Evolutionary conservation across 2,888 invertebrate species (phyloP), one percentile per base, ranked within the genome.

Genomic region (Troglohyphantes excavatus): DNA sequence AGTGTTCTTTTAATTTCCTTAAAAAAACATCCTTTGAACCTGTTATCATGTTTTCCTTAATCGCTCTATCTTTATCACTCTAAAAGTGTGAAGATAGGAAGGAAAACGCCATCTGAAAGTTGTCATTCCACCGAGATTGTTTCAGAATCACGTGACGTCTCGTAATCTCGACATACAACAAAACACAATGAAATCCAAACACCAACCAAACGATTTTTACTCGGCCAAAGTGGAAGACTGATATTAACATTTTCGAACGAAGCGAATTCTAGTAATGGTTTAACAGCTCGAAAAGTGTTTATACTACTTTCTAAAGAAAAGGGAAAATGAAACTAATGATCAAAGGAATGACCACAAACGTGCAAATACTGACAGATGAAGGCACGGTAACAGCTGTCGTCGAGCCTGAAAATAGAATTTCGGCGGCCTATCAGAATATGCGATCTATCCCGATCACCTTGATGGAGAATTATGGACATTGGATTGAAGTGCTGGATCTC

Each of bases 371-470:
- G n/a, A 70, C 68, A 0, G 63, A 70, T 0, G 88, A 88, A 13
- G 75, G 73, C 9, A 61, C n/a, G 11, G 26, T 68, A 7, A 59
- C 59, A 23, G 53, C 70, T n/a, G 53, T 78, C 29, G 70, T 84
- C 0, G 83, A 89, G 9, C 75, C 72, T 5, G 33, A 94, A 95
- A 91, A 91, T 65, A 91, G 84, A 92, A 94, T 96, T 75, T 96
- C 96, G 0, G 93, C 96, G 90, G 96, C 96, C 0, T 96, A 96
- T 92, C 96, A 96, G 93, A 95, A 95, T 90, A 93, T 96, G 46
- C 95, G 94, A 91, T 94, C 95, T 19, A 94, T 96, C 92, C 96
- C 96, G 0, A 94, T 95, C 91, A 94, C 95, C 19, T 94, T 96
- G 73, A 94, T 95, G 0, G 95, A 95, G 59, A 95, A 95, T 92